Evolutionary conservation across 2,113 vertebrate genomes (phyloP).

Genomic region (Carassius gibelio): DNA sequence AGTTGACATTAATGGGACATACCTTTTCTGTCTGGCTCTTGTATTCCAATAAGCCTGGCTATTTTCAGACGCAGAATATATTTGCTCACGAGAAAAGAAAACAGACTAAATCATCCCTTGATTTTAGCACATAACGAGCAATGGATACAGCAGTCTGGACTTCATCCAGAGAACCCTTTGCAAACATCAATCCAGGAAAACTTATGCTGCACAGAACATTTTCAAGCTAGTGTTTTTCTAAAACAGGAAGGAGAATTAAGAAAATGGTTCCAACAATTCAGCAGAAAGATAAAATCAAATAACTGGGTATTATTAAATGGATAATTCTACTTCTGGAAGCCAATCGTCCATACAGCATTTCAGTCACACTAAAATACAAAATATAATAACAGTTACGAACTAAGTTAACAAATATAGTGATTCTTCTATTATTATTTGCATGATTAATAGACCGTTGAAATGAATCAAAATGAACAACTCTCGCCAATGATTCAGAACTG

Average conservation of each 20-base stretch:
- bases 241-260: neutral
- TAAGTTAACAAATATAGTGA: neutral
- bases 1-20: conserved; percentile 22
- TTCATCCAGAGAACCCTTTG: conserved; percentile 1
- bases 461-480: neutral
- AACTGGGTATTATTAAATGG: neutral
- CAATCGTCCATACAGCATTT: neutral
- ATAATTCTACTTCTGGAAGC: neutral
- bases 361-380: neutral
- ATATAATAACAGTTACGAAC: neutral
- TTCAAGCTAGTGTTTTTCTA: neutral
- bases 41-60: conserved; percentile 27
- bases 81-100: conserved; percentile 24
- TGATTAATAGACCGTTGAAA: neutral
- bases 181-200: neutral
- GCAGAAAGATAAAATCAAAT: neutral
- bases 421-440: neutral
- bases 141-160: neutral
- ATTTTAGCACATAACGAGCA: neutral
- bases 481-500: neutral
- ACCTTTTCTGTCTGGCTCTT: neutral
- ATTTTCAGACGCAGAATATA: conserved; percentile 45
- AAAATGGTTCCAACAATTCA: neutral
- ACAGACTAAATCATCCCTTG: neutral
- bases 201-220: neutral